Evolutionary conservation across 2,113 vertebrate genomes (phyloP).

Genomic region (Candoia aspera): DNA sequence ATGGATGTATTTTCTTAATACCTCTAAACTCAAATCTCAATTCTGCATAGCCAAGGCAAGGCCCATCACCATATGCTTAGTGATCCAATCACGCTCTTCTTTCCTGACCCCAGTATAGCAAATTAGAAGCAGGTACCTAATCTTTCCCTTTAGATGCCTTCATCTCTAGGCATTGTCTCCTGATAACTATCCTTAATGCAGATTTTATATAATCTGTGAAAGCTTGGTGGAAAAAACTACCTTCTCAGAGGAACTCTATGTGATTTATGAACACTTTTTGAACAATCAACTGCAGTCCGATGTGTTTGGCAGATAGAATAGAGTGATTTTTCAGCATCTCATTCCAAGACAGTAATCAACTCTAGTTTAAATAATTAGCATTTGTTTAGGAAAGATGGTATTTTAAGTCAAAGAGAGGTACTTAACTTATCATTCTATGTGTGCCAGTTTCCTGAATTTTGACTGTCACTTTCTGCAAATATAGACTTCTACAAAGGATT

Average conservation of each 20-base stretch:
- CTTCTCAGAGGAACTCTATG: neutral
- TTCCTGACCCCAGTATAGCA: no score
- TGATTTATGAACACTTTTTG: neutral
- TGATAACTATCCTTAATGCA: neutral
- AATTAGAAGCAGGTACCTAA: no score
- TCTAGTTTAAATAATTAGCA: slow-evolving; percentile 39
- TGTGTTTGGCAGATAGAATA: neutral
- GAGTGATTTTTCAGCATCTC: slow-evolving; percentile 36
- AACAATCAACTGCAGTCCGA: slow-evolving; percentile 38
- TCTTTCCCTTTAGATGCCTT: neutral
- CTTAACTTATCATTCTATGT: no score
- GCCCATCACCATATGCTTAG: no score
- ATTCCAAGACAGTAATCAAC: slow-evolving; percentile 44
- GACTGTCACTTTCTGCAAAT: slow-evolving; percentile 51
- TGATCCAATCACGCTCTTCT: no score
- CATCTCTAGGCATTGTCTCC: neutral
- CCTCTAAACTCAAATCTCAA: no score
- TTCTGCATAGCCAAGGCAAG: no score
- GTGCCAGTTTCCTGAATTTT: slow-evolving; percentile 40
- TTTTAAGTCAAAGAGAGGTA: neutral
- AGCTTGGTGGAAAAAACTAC: neutral
- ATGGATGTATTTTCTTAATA: no score
- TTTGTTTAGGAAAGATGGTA: slow-evolving; percentile 20
- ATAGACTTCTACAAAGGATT: slow-evolving; percentile 59
- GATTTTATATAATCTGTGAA: neutral